Evolutionary conservation across 1,140 invertebrate genomes (phyloP).

Genomic region (Ceratoteleas bidentatus): DNA sequence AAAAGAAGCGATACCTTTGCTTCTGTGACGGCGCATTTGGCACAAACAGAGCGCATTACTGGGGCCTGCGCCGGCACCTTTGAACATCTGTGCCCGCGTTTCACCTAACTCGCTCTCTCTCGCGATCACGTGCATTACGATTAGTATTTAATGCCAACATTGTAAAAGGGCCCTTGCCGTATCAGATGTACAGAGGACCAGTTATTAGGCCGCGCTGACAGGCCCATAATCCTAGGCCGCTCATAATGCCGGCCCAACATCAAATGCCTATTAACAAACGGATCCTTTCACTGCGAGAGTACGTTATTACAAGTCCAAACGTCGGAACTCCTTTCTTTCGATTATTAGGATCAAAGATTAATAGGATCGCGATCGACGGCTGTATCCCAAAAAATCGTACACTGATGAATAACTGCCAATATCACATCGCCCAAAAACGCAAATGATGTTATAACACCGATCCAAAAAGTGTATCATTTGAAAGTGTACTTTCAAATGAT

Average conservation of each 20-base stretch:
- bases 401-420: too few relatives aligned
- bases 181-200: slow-evolving; percentile 69
- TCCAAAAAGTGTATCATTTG: too few relatives aligned
- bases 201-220: slow-evolving; percentile 69
- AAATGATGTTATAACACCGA: too few relatives aligned
- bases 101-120: slow-evolving; percentile 49
- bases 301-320: slow-evolving; percentile 32
- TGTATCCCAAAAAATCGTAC: not conserved
- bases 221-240: slow-evolving; percentile 67
- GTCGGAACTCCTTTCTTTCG: slow-evolving; percentile 26
- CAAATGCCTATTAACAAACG: slow-evolving; percentile 67
- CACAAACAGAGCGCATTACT: slow-evolving; percentile 54
- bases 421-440: too few relatives aligned
- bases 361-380: slow-evolving; percentile 8
- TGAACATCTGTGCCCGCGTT: slow-evolving; percentile 47
- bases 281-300: slow-evolving; percentile 50
- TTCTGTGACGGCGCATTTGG: slow-evolving; percentile 58
- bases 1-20: slow-evolving; percentile 60
- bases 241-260: slow-evolving; percentile 66
- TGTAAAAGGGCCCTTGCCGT: slow-evolving; percentile 68
- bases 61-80: slow-evolving; percentile 58
- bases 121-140: slow-evolving; percentile 61
- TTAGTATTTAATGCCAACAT: slow-evolving; percentile 71
- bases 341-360: slow-evolving; percentile 14
- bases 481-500: too few relatives aligned